A percentile compares a stretch with the other conserved stretches of the same genome.
Evolutionary conservation across 2,113 vertebrate species (phyloP).

Genomic region (Atractosteus spatula): DNA sequence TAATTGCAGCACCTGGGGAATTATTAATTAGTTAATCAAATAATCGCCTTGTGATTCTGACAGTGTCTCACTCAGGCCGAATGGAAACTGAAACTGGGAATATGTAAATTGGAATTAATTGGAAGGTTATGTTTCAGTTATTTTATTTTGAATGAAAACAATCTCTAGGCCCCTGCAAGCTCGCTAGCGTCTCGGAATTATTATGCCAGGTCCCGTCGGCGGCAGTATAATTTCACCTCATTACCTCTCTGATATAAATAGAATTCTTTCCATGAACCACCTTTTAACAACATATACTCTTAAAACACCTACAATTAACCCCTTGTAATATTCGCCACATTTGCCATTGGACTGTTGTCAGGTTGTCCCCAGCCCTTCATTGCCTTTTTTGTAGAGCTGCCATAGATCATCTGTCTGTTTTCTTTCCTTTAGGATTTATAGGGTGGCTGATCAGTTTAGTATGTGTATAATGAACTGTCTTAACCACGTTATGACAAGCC

Average conservation of each 20-base stretch:
- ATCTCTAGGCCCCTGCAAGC: conserved; percentile 67
- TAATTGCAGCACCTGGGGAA: conserved; percentile 56
- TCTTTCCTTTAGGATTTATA: conserved; percentile 59
- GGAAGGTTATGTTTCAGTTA: conserved; percentile 75
- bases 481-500: conserved; percentile 66
- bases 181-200: conserved; percentile 72
- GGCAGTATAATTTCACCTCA: conserved; percentile 93
- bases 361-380: not conserved
- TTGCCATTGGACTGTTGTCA: not conserved
- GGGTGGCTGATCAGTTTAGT: conserved; percentile 62
- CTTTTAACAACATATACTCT: conserved; percentile 77
- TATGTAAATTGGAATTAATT: conserved; percentile 94
- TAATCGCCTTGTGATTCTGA: conserved; percentile 63
- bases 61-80: conserved; percentile 53
- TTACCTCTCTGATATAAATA: conserved; percentile 92
- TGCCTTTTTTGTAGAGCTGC: conserved; percentile 23
- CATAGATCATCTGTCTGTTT: conserved; percentile 50
- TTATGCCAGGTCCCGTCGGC: conserved; percentile 78
- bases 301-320: conserved; percentile 69
- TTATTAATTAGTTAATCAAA: conserved; percentile 82
- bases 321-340: conserved; percentile 32
- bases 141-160: conserved; percentile 89
- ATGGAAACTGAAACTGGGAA: conserved; percentile 66
- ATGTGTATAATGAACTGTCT: conserved; percentile 59
- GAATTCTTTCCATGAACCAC: conserved; percentile 74